Conservation (phyloP, 2,797 vertebrate species). For the Cyclura pinguis region DNA sequence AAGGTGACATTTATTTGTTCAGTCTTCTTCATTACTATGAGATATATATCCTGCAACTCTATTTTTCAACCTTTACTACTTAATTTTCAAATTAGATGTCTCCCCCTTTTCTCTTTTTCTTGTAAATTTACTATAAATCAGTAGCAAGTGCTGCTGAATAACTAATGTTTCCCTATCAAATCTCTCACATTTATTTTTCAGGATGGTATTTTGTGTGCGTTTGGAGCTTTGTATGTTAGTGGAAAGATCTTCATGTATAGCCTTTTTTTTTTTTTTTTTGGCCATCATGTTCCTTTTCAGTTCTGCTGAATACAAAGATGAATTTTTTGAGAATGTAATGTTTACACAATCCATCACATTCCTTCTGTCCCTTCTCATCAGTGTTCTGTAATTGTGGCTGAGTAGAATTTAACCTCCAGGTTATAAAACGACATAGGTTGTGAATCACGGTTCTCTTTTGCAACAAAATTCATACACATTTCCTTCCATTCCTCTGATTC, state of each 20-base stretch:
- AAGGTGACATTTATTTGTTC: not conserved
- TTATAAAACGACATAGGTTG: not conserved
- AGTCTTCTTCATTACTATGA: not conserved
- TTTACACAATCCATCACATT: not conserved
- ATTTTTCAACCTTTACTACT: not conserved
- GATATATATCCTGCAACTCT: not conserved
- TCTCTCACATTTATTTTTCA: not conserved
- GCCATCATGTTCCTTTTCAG: not conserved
- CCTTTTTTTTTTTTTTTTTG: not conserved
- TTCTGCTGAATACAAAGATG: not conserved
- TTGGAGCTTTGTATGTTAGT: not conserved
- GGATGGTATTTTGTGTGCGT: not conserved
- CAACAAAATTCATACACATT: not conserved
- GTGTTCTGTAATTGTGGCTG: not conserved
- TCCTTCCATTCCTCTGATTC: too few species aligned
- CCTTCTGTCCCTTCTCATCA: not conserved
- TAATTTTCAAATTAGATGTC: not conserved
- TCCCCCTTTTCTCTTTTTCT: not conserved
- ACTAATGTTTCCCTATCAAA: not conserved
- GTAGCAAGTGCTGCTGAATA: not conserved
- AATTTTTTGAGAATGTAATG: not conserved
- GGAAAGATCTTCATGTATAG: not conserved
- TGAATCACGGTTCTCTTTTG: not conserved
- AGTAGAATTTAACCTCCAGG: not conserved
- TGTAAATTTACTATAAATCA: not conserved